Evolutionary conservation across 2,888 invertebrate genomes (phyloP), one percentile per base, ranked within the genome.

Genomic region (Lasioglossum marginatum): DNA sequence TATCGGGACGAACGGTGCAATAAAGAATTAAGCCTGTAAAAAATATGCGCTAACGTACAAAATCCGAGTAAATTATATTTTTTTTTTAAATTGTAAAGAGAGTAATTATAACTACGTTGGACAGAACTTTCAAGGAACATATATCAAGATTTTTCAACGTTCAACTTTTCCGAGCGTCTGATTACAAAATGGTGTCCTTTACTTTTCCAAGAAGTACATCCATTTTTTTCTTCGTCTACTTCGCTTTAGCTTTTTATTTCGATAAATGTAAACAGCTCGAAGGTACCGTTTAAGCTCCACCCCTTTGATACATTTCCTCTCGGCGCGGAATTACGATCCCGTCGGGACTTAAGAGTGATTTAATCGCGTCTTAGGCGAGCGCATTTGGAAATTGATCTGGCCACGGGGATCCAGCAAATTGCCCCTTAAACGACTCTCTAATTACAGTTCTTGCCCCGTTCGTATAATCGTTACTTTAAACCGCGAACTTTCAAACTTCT

Each of bases 351-450:
- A 45, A 45, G 48, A 77, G 57, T n/a, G 40, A 23, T 72, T 83
- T 52, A 57, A 83, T 57, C 31, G 37, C 37, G 23, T 23, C 12
- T 52, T 43, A 43, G 37, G 23, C 57, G n/a, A 60, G 27, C 40
- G 16, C 83, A 74, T 83, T 76, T 60, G 37, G 40, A 75, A 78
- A 86, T 76, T 77, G 78, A 57, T 37, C 48, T 37, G 45, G 66
- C 34, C 72, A 27, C 75, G 63, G 52, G 37, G 74, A 63, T 75
- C 40, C 31, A 34, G 71, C 70, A 73, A 85, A 85, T 84, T 70
- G 48, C 78, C 70, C 72, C 37, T 86, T 71, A 79, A 84, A 79
- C 76, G 81, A 79, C 85, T 73, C 80, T 81, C 81, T 86, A 85
- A 86, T 86, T 86, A 81, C 79, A 40, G 63, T 81, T 70, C 81